Base-by-base conservation (phyloP, 2,797 vertebrate genomes). In the Epinephelus awoara region DNA sequence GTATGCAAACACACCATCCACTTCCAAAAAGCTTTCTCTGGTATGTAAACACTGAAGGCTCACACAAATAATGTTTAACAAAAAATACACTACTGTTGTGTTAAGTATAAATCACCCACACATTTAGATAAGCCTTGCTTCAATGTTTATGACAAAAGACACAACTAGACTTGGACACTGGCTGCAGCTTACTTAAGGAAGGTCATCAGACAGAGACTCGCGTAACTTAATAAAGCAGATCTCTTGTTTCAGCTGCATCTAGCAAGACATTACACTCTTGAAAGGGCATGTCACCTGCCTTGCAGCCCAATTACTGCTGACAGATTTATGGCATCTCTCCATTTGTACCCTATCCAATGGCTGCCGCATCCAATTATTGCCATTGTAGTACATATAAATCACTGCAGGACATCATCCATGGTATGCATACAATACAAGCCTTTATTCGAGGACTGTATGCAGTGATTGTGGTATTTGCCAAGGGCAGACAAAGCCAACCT, bases 241-340 rank as follows among this genome's bases (percentile, higher is more conserved):
- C 14, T 21, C 57, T 14, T 27, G 17, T 72, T 12, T 21, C 25
- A 14, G 65, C 54, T 54, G 2, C 11, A 56, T 58, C 9, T 12
- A 29, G 23, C 5, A 21, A 29, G 14, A 52, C 56, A 46, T 55
- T 38, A 19, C 25, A n/a, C 21, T 17, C 65, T 7, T 11, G 4
- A 68, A 55, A 7, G 3, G 23, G 46, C 62, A 65, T 13, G 55
- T 69, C 72, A 79, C 57, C 61, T 15, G 55, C 52, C 47, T 40
- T 21, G 6, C 19, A 46, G 63, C 14, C 59, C 34, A 68, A 81
- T 75, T 40, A 40, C 70, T 23, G 71, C 80, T 56, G 83, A 82
- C 67, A 88, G 49, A 64, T 72, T 52, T 3, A 72, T 54, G 66
- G 11, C 62, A 19, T 63, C 44, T 12, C 27, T 67, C 70, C 68